These are phyloP conservation scores for Hapalemur alaotrensis DNA, from an alignment of 2,797 vertebrate species.

Conservation along the genomic window DNA sequence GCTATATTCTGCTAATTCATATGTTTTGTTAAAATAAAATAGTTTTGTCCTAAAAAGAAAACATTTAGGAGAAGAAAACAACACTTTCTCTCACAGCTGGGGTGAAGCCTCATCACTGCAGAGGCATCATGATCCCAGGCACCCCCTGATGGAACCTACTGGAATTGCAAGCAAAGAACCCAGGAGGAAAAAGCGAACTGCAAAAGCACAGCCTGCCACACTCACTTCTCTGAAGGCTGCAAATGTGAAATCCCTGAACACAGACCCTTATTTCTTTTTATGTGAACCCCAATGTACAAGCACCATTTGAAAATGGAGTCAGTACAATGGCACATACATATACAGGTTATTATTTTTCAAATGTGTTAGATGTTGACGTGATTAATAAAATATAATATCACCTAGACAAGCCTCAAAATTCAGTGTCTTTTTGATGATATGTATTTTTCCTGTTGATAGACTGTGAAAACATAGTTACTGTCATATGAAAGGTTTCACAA, in stretches of 20 bases:
- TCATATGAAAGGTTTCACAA: neutral
- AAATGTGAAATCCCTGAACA: neutral
- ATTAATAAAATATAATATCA: neutral
- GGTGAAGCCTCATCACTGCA: neutral
- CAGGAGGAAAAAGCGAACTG: neutral
- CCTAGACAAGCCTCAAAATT: neutral
- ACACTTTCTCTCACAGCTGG: neutral
- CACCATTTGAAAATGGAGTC: neutral
- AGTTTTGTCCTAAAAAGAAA: conserved; percentile 4
- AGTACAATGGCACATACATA: neutral
- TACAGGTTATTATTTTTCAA: neutral
- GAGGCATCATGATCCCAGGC: neutral
- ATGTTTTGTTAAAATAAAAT: neutral
- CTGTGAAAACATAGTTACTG: neutral
- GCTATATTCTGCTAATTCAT: neutral
- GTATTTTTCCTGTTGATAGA: neutral
- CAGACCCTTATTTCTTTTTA: neutral
- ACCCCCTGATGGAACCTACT: neutral
- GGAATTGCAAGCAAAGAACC: conserved; percentile 50
- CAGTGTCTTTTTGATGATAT: neutral
- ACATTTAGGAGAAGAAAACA: neutral
- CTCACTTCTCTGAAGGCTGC: neutral
- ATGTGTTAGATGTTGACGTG: neutral
- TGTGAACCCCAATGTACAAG: neutral
- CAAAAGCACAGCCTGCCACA: neutral